Percentiles rank a stretch among this genome's conserved stretches.
These are phyloP conservation scores for Chloroceryle aenea DNA, from an alignment of 2,113 vertebrate species.

Conservation along the genomic window DNA sequence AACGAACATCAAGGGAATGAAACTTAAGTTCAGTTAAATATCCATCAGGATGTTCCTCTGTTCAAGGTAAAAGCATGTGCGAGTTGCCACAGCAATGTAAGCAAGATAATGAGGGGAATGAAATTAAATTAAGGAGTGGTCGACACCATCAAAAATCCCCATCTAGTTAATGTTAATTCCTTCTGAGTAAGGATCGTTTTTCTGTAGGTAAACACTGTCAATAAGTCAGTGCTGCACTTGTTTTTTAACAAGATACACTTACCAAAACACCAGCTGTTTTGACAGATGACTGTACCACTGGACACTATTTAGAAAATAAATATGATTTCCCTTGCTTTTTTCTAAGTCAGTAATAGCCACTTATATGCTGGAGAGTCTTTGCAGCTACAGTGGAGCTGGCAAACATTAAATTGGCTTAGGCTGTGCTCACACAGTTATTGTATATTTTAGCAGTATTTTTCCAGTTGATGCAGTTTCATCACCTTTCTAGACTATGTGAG, in stretches of 20 bases:
- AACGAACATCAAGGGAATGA: neutral
- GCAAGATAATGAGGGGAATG: neutral
- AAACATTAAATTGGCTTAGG: neutral
- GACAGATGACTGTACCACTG: neutral
- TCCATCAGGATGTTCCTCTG: neutral
- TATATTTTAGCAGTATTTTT: neutral
- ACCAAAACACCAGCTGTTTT: neutral
- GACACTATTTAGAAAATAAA: neutral
- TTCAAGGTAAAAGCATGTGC: neutral
- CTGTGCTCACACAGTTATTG: neutral
- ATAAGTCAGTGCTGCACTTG: neutral
- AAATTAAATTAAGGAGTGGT: neutral
- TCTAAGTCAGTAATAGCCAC: neutral
- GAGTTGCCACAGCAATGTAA: neutral
- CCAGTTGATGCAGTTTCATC: neutral
- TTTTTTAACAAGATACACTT: neutral
- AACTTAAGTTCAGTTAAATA: neutral
- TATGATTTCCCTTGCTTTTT: neutral
- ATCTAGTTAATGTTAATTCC: neutral
- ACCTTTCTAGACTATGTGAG: neutral
- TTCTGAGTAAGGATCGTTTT: neutral
- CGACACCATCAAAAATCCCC: neutral
- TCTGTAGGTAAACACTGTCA: neutral
- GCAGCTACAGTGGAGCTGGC: neutral
- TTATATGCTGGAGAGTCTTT: neutral